Conservation (phyloP, 1,140 invertebrate genomes). For the Trachymyrmex septentrionalis region DNA sequence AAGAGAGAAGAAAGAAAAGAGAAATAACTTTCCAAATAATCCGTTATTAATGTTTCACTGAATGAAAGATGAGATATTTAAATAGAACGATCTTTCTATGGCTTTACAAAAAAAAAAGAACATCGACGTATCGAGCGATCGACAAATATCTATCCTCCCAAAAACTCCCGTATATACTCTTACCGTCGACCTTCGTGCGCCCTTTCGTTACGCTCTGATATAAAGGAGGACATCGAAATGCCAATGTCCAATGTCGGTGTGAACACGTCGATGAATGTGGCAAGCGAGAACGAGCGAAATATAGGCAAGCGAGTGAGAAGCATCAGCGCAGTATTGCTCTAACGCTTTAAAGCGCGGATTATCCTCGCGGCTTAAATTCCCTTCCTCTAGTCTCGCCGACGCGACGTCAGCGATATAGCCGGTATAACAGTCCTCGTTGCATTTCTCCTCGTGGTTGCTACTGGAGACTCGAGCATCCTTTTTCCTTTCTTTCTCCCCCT, state of each 20-base stretch:
- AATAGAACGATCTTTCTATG: neutral
- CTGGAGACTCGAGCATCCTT: slow-evolving; percentile 5
- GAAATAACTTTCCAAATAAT: neutral
- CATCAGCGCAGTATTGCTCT: slow-evolving; percentile 73
- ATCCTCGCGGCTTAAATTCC: slow-evolving; percentile 75
- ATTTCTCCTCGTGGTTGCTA: slow-evolving; percentile 17
- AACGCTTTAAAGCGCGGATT: slow-evolving; percentile 79
- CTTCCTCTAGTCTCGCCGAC: slow-evolving; percentile 19
- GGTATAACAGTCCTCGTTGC: neutral
- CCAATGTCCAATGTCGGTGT: slow-evolving; percentile 25
- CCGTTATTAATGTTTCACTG: neutral
- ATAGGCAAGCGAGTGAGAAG: slow-evolving; percentile 34
- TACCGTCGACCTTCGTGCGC: slow-evolving; percentile 4
- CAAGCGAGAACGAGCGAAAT: slow-evolving; percentile 32
- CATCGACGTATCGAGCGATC: neutral
- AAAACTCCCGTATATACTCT: neutral
- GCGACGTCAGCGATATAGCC: slow-evolving; percentile 22
- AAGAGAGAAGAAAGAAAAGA: neutral
- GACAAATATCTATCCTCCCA: neutral
- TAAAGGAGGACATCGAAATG: slow-evolving; percentile 39
- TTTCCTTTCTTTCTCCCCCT: neutral
- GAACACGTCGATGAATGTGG: slow-evolving; percentile 37
- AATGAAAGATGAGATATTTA: neutral
- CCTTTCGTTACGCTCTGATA: neutral
- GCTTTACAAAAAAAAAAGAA: neutral